These are phyloP conservation scores for Marcusenius ussheri DNA, from an alignment of 2,113 vertebrate species.

Conservation along the genomic window DNA sequence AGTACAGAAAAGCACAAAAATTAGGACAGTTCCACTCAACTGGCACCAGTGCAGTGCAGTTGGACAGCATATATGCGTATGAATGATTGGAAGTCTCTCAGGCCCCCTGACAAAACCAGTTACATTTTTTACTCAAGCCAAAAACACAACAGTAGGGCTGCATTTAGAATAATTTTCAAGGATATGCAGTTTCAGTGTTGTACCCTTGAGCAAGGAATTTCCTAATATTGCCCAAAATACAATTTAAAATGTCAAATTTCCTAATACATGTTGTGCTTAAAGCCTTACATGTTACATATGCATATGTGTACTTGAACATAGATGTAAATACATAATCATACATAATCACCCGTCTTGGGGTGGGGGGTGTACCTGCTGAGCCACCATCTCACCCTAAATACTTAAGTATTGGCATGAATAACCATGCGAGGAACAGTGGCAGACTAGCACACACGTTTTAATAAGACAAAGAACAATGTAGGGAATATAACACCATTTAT, in stretches of 20 bases:
- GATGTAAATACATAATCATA: not conserved
- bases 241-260: not conserved
- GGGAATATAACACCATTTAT: not conserved
- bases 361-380: not conserved
- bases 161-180: not conserved
- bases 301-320: not conserved
- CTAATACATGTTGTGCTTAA: not conserved
- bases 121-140: not conserved
- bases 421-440: not conserved
- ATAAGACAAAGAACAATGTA: not conserved
- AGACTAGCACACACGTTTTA: not conserved
- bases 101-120: not conserved
- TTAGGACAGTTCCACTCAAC: slow-evolving; percentile 37
- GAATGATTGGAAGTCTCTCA: slow-evolving; percentile 25
- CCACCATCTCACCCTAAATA: not conserved
- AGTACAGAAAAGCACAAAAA: slow-evolving; percentile 30
- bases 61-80: slow-evolving; percentile 25
- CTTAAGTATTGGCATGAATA: not conserved
- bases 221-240: not conserved
- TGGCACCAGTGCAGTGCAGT: slow-evolving; percentile 40
- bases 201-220: not conserved
- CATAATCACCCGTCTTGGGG: not conserved
- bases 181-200: not conserved
- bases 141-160: not conserved
- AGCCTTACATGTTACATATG: not conserved